Evolutionary conservation across 2,113 vertebrate genomes (phyloP), one percentile per base, ranked within the genome.

Genomic region (Podarcis muralis): DNA sequence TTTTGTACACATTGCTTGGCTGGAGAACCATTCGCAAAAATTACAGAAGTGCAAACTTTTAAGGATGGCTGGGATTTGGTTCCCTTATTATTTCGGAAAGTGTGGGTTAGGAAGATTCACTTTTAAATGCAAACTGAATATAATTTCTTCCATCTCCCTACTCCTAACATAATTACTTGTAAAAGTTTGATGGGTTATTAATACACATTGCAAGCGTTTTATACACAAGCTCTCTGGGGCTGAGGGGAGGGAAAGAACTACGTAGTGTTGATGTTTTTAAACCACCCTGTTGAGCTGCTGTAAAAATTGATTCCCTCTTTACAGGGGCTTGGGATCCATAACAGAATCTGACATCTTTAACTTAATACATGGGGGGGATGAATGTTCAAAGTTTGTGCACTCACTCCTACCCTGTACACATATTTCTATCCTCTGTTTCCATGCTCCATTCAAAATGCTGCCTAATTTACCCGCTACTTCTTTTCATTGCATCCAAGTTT

Each of bases 301-400:
- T 62, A 80, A 79, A 84, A 71, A 89, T 43, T n/a, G 25, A 84
- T 89, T 71, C 62, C 23, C 11, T 40, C 65, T 79, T 59, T 71
- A 6, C 68, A 68, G 83, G 30, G 37, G 22, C 22, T 37, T 57
- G 25, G 72, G 37, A 86, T 90, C 16, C 53, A 86, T 13, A 75
- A n/a, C 12, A 25, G 84, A 75, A 82, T 43, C 35, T 76, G 76
- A 53, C 23, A 37, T 69, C 6, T 9, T 71, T 48, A 9, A 59
- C 78, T 71, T 53, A 20, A 75, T 40, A 83, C 13, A 22, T 20
- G 5, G 7, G 18, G 11, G n/a, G 59, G 59, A 76, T 27, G 80
- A 11, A 1, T 35, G 66, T 32, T 48, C 25, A 20, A 77, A 35
- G 59, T 82, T 3, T 75, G 35, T 74, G n/a, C 13, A 35, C 37